phyloP scores from a whole-genome alignment of 2,888 invertebrate species.

The Anagyrus pseudococci region DNA sequence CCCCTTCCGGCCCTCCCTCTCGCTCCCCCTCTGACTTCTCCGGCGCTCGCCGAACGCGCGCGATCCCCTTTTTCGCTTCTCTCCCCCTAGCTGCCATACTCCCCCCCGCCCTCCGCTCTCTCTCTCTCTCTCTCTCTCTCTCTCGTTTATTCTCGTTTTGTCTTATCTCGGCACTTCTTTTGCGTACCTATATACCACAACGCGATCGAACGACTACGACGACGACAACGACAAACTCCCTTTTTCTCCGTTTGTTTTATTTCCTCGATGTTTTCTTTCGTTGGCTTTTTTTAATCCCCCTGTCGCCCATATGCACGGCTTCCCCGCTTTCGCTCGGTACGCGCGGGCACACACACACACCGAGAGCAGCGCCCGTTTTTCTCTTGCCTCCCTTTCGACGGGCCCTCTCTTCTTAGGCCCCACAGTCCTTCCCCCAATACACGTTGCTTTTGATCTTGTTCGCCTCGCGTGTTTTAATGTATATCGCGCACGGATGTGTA shows the following conservation, averaged over 20 bases:
- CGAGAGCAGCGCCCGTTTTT: neutral
- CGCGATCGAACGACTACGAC: neutral
- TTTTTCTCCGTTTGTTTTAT: no score
- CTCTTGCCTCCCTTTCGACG: neutral
- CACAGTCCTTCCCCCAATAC: neutral
- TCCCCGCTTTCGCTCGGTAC: neutral
- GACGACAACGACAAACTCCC: no score
- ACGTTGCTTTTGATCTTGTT: conserved; percentile 22
- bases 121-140: neutral
- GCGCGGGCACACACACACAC: neutral
- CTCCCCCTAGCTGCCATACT: neutral
- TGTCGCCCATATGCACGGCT: conserved; percentile 8
- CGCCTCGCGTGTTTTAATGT: conserved; percentile 16
- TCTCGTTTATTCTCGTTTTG: conserved; percentile 36
- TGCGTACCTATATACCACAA: neutral
- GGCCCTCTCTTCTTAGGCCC: neutral
- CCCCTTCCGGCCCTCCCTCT: no score
- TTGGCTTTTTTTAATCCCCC: no score
- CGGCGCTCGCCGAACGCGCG: neutral
- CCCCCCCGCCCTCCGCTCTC: conserved; percentile 1
- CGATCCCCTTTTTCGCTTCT: conserved; percentile 5
- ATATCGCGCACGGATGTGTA: conserved; percentile 13
- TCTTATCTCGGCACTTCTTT: conserved; percentile 19
- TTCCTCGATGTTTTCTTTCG: no score
- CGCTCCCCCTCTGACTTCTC: neutral